Evolutionary conservation across 2,888 invertebrate species (phyloP), one percentile per base, ranked within the genome.

Genomic region (Agriopis aurantiaria): DNA sequence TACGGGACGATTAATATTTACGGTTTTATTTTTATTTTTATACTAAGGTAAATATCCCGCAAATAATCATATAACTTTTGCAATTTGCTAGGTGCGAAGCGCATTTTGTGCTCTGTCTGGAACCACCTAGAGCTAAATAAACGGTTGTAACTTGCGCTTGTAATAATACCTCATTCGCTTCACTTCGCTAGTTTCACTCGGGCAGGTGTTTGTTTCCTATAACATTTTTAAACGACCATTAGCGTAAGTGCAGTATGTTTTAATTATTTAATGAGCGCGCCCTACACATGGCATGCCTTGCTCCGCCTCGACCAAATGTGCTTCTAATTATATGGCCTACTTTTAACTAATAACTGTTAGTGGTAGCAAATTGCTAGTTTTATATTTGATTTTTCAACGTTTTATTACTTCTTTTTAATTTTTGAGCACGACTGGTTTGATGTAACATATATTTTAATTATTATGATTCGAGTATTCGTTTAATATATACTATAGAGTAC

Each of bases 271-370:
- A 88, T 81, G 82, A 84, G 81, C 72, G 79, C 76, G 76, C 73
- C 72, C 75, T 80, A 78, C 86, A 82, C 84, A 83, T 80, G 85
- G 81, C 83, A 61, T 79, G 76, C 69, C 73, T 68, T 80, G 79
- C 79, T 76, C 71, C 80, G 79, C 80, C 81, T 83, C 77, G 75
- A 76, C 81, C 83, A 84, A 90, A 90, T 86, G 87, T 86, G 86
- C 83, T 85, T 84, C 88, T 91, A 92, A 92, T 91, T 91, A 89
- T 88, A 81, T 76, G 82, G 77, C 86, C 89, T 82, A 87, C 86
- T 86, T 88, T 83, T 80, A 86, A 87, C 88, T 90, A 89, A 89
- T 89, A 88, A 84, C 86, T 77, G 80, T 81, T 81, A 78, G 85
- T 83, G 74, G 82, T 76, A 86, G 87, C 86, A 87, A 88, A 90